Base-by-base conservation (phyloP, 1,140 invertebrate species). In the Neelides sp. region DNA sequence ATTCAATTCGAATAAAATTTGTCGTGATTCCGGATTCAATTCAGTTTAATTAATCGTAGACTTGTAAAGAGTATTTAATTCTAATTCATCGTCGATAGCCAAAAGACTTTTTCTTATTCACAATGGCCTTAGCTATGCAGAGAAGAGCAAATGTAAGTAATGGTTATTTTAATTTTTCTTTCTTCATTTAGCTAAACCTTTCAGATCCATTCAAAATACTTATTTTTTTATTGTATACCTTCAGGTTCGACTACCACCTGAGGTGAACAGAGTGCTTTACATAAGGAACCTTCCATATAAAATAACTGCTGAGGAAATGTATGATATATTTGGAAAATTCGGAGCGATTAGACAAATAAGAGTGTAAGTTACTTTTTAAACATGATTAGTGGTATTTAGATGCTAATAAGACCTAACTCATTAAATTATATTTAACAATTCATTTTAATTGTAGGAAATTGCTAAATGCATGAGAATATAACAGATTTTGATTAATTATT, bases 261-360 rank as follows among this genome's bases (percentile, higher is more conserved):
- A 99, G 76, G 95, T 99, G 1, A 99, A 98, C 68, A 75, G 94
- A 66, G 90, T 98, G 44, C 70, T 99, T 13, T 98, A 98, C 64
- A 82, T 99, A 2, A 77, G 93, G 63, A 99, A 99, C 73, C 72
- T 99, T 41, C 95, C 96, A 1, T 99, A 98, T 64, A 98, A 98
- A 75, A 98, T 98, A 48, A 97, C 93, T 45, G 88, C 88, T n/a
- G 96, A 99, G 73, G 95, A 99, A 79, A 98, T 99, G 95, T 99
- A 99, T 66, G 95, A 99, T 72, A 99, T 99, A 58, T 99, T 99
- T 78, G 95, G 96, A 28, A 98, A 98, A 76, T 99, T 97, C 74
- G 95, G 95, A 64, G 94, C 95, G 13, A 97, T 99, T 50, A 70
- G 95, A 59, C 96, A 99, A 73, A 98, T 99, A 48, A 73, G 95